Base-by-base conservation (phyloP, 2,113 vertebrate species). In the Neolamprologus devosi region DNA sequence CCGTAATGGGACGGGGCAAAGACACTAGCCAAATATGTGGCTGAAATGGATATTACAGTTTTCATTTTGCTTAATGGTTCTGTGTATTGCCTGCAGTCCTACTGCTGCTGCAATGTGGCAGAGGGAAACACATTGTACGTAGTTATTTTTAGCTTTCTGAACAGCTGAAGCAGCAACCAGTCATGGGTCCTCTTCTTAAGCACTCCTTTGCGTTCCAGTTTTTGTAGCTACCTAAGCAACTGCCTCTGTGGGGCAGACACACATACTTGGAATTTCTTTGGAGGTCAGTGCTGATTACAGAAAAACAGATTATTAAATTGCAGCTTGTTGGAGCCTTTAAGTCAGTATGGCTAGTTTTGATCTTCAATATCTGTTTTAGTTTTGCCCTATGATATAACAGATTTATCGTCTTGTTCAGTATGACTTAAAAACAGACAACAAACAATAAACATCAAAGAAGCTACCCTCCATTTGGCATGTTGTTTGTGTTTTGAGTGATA, bases 131-230 rank as follows among this genome's bases (percentile, higher is more conserved):
- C 60, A 85, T 54, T 80, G 63, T 21, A 57, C 83, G 9, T 55
- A 40, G 91, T 83, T 96, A 96, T 95, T 95, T 96, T 93, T 95
- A 96, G 94, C 68, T 80, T 81, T 82, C 53, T 68, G 87, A 94
- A 90, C 95, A 96, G 93, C 95, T 96, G 94, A 93, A 90, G 91
- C 85, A 82, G 84, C 51, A 80, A 33, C 84, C 84, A 88, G 65
- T 42, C 84, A 83, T 68, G 73, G 57, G 45, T 82, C 55, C 81
- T 87, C 54, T 23, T 55, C 79, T 75, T 16, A 84, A 87, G 55
- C 83, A 85, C 90, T 93, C 81, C 85, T 91, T 57, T 86, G 70
- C 14, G 28, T 55, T 78, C 83, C 53, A 55, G 63, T 63, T 68
- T 60, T 73, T 49, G 78, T 78, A 11, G 85, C 87, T 82, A 26